Base-by-base conservation (phyloP, 2,797 vertebrate species). In the Petrocephalus sullivani region DNA sequence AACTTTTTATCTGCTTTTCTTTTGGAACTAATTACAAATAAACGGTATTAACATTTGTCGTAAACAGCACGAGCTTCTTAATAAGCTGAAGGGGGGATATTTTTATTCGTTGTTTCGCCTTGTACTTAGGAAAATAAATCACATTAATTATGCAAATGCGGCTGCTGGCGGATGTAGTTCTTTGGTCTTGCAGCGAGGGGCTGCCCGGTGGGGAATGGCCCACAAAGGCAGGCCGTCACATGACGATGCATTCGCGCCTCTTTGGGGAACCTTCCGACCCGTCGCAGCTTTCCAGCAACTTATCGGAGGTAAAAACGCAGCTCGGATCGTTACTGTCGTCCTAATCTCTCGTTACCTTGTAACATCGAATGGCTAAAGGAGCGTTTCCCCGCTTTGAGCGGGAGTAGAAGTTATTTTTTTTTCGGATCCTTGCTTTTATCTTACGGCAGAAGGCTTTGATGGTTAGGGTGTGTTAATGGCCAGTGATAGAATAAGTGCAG, bases 201-300 rank as follows among this genome's bases (percentile, higher is more conserved):
- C 90, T 95, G 94, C 94, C 93, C 92, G 94, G 93, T 91, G 94
- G 89, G 90, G 93, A 93, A 92, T 92, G 91, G 95, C 94, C 95
- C 93, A 94, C 92, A 88, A 89, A 89, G 89, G 90, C 93, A 90
- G 93, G 90, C 88, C 93, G 90, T 96, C 96, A 96, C 94, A 94
- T 95, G 96, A 95, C 92, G 91, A 91, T 90, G 92, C 93, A 93
- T 97, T 98, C 97, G 97, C 97, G 97, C 97, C 97, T 97, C 97
- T 98, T 97, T 97, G 90, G 92, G 92, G 94, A 95, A 95, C 89
- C 88, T 90, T 92, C 91, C 91, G 87, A 92, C 91, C 90, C 91
- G 90, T 90, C 90, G 82, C 91, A 92, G 93, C 92, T 92, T 93
- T 92, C 90, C 92, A 92, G 91, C 90, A 89, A 91, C 91, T 91